A percentile compares a stretch with the other conserved stretches of the same genome.
These are phyloP conservation scores for Entomobrya multifasciata DNA, from an alignment of 2,888 invertebrate species.

Conservation along the genomic window DNA sequence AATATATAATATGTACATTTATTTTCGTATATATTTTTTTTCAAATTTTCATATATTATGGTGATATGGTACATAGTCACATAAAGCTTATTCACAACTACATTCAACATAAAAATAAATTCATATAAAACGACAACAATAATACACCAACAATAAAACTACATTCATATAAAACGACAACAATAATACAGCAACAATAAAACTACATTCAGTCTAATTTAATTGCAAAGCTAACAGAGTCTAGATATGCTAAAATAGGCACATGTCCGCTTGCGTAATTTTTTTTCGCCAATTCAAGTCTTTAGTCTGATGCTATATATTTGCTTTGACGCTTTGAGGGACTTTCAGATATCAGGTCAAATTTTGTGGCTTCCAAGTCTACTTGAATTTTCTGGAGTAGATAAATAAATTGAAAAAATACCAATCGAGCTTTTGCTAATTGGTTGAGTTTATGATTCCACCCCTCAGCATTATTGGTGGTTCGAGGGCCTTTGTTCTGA, in stretches of 20 bases:
- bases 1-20: too few species aligned
- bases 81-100: too few species aligned
- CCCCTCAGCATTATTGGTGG: constrained; percentile 18
- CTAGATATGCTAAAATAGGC: neutral
- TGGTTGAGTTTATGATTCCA: neutral
- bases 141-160: too few species aligned
- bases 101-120: too few species aligned
- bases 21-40: too few species aligned
- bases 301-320: neutral
- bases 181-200: too few species aligned
- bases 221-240: neutral
- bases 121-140: too few species aligned
- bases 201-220: neutral
- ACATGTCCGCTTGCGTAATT: neutral
- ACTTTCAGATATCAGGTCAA: neutral
- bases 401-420: constrained; percentile 6
- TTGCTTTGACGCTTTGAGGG: neutral
- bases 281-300: neutral
- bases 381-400: neutral
- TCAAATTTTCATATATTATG: too few species aligned
- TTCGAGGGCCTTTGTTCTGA: constrained; percentile 2
- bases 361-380: neutral
- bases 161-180: too few species aligned
- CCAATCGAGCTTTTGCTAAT: neutral
- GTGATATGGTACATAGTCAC: too few species aligned